These are phyloP conservation scores for Pristionchus japonicus DNA, from an alignment of 2,888 invertebrate genomes.

Conservation along the genomic window DNA sequence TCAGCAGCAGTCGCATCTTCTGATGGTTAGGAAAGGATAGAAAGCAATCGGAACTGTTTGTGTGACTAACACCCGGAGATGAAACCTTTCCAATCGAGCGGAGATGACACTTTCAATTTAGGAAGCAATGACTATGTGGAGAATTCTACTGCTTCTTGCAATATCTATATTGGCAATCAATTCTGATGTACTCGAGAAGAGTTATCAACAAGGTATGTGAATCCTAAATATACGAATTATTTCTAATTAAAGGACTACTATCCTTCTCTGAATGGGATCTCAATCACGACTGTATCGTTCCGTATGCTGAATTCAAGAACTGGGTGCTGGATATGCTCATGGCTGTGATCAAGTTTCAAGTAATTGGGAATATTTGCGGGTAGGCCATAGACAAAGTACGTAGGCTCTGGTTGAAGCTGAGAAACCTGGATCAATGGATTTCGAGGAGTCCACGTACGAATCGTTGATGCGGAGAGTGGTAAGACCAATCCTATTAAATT, in stretches of 20 bases:
- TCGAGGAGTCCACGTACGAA: constrained; percentile 10
- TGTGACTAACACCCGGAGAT: neutral
- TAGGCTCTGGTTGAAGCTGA: neutral
- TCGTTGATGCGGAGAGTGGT: neutral
- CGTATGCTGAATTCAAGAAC: constrained; percentile 11
- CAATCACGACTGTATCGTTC: constrained; percentile 42
- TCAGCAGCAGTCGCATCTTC: neutral
- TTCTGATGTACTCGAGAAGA: neutral
- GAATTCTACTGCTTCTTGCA: neutral
- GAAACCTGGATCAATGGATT: neutral
- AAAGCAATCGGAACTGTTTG: neutral
- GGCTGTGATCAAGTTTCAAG: constrained; percentile 24
- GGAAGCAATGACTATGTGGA: neutral
- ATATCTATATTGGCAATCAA: neutral
- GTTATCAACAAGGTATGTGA: constrained; percentile 40
- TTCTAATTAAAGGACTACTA: neutral
- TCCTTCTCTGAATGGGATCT: constrained; percentile 43
- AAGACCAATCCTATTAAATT: neutral
- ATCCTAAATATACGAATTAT: neutral
- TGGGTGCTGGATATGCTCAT: constrained; percentile 42
- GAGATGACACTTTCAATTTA: neutral
- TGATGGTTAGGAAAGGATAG: neutral
- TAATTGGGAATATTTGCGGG: neutral
- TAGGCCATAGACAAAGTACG: neutral
- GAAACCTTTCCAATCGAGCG: neutral